These are phyloP conservation scores for Holacanthella duospinosa DNA, from an alignment of 2,888 invertebrate genomes.

Conservation along the genomic window DNA sequence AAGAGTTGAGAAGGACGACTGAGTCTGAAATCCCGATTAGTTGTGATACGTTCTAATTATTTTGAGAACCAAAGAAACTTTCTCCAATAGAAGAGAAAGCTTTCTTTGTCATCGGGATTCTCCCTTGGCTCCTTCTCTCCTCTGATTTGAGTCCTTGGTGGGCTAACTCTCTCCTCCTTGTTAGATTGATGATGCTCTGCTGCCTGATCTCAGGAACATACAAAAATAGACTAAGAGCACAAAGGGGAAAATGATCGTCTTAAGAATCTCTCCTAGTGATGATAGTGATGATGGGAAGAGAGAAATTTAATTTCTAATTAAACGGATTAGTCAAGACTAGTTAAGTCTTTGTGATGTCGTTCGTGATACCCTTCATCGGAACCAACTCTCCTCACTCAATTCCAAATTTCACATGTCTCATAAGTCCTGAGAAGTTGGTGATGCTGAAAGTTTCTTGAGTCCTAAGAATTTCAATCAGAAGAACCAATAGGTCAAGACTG, in stretches of 20 bases:
- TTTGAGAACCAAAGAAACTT: no score
- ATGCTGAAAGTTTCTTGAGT: no score
- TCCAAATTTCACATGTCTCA: no score
- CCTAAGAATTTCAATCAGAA: no score
- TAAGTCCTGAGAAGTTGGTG: no score
- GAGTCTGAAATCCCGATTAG: no score
- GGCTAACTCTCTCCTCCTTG: not conserved
- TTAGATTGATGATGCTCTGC: not conserved
- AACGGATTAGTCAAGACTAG: not conserved
- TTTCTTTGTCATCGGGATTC: no score
- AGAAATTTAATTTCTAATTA: not conserved
- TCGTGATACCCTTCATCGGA: not conserved
- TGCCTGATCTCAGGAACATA: not conserved
- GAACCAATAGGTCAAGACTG: not conserved
- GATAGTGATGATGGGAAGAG: not conserved
- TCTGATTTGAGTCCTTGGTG: no score
- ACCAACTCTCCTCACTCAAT: not conserved
- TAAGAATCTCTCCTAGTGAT: not conserved
- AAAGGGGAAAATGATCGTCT: conserved; percentile 4
- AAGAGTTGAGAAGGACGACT: no score
- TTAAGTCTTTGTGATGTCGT: conserved; percentile 6
- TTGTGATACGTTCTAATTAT: no score
- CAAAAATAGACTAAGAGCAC: not conserved
- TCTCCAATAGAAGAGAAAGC: no score
- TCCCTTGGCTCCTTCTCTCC: no score